Conservation (phyloP, 2,888 invertebrate species). For the Formica aserva region DNA sequence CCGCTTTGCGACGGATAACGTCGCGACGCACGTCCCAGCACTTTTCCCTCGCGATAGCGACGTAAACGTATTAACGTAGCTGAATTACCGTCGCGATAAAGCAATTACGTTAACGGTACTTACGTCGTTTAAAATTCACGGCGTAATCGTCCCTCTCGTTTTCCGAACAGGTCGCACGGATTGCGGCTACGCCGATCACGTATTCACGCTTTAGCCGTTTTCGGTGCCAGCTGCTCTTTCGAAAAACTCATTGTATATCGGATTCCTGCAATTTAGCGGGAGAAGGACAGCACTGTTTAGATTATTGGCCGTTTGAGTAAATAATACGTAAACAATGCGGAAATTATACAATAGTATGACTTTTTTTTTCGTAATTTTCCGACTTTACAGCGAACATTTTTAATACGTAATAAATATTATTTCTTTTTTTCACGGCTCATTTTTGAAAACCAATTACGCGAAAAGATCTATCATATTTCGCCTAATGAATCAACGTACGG, state of each 20-base stretch:
- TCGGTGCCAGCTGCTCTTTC: slow-evolving; percentile 23
- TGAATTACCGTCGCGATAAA: slow-evolving; percentile 56
- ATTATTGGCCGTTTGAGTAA: slow-evolving; percentile 13
- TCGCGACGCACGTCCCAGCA: slow-evolving; percentile 12
- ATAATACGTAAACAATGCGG: slow-evolving; percentile 6
- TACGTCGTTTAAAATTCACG: slow-evolving; percentile 44
- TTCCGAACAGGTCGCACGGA: slow-evolving; percentile 1
- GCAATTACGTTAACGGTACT: slow-evolving; percentile 62
- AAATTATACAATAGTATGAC: neutral
- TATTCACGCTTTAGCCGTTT: slow-evolving; percentile 37
- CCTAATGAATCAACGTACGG: slow-evolving; percentile 32
- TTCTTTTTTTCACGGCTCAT: neutral
- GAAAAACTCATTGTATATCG: slow-evolving; percentile 1
- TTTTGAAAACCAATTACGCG: slow-evolving; percentile 33
- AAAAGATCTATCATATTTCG: slow-evolving; percentile 33
- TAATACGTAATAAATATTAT: neutral
- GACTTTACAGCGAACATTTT: neutral
- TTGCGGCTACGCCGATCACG: slow-evolving; percentile 48
- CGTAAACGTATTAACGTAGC: slow-evolving; percentile 43
- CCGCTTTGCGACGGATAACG: slow-evolving; percentile 54
- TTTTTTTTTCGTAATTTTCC: neutral
- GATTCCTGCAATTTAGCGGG: neutral
- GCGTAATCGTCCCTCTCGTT: slow-evolving; percentile 43
- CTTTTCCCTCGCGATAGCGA: slow-evolving; percentile 20
- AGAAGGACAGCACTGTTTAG: neutral